Evolutionary conservation across 64 coral and sea anemone genomes (phyloP).

Genomic region (Stichodactyla helianthus): DNA sequence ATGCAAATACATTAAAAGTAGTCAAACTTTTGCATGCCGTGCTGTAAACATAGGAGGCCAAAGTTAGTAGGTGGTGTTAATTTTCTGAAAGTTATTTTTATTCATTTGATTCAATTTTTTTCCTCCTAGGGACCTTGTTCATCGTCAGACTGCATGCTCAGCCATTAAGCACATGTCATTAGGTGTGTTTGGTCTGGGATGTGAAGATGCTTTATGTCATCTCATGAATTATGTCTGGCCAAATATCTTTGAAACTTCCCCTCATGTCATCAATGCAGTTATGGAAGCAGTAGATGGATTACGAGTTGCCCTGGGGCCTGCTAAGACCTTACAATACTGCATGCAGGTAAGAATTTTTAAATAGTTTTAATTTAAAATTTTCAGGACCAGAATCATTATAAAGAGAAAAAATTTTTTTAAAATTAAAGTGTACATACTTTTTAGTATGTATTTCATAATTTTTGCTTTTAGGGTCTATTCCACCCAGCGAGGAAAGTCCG

Average conservation of each 20-base stretch:
- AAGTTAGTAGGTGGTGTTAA: too few species aligned
- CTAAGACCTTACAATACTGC: constrained; percentile 84
- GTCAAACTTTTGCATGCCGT: too few species aligned
- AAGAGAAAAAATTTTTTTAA: too few species aligned
- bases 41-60: too few species aligned
- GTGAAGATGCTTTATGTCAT: constrained; percentile 96
- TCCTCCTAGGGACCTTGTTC: constrained; percentile 78
- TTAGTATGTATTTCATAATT: background rate
- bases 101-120: background rate
- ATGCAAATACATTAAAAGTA: too few species aligned
- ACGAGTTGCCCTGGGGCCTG: constrained; percentile 85
- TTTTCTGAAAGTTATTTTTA: too few species aligned
- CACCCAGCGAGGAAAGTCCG: constrained; percentile 97
- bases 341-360: constrained; percentile 64
- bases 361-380: too few species aligned
- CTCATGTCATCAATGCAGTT: constrained; percentile 96
- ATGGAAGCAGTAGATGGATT: constrained; percentile 93
- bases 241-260: constrained; percentile 98
- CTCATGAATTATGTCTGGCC: constrained; percentile 97
- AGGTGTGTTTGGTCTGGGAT: constrained; percentile 95
- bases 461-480: constrained; percentile 72
- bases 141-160: constrained; percentile 92
- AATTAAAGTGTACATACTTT: background rate
- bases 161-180: constrained; percentile 99
- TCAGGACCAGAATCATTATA: too few species aligned